phyloP scores from a whole-genome alignment of 1,140 invertebrate genomes.

The Anastrepha obliqua region DNA sequence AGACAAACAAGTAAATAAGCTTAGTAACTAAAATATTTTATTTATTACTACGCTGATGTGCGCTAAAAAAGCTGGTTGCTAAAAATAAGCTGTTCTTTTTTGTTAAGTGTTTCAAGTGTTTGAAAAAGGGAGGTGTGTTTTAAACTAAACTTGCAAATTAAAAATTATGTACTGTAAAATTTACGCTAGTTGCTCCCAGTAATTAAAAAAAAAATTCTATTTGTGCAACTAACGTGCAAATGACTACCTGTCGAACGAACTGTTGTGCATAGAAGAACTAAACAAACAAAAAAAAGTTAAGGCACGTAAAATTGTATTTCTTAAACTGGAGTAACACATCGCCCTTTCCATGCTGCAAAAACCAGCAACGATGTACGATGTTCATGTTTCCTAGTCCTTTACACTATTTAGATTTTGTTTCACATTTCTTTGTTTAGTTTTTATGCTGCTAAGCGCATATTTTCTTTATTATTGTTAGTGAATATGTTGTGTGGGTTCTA shows the following conservation, averaged over 20 bases:
- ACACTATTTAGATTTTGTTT: constrained; percentile 6
- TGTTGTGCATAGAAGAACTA: too few species aligned
- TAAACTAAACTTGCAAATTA: neutral
- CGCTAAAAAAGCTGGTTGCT: neutral
- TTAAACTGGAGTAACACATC: neutral
- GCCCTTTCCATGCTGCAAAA: neutral
- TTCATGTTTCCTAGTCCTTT: constrained; percentile 50
- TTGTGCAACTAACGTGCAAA: too few species aligned
- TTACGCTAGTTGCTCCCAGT: neutral
- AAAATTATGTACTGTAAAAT: neutral
- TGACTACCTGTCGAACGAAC: too few species aligned
- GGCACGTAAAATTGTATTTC: too few species aligned
- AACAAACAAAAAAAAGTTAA: too few species aligned
- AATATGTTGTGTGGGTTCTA: neutral
- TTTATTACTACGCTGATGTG: constrained; percentile 51
- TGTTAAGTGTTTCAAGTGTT: too few species aligned
- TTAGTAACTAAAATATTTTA: constrained; percentile 57
- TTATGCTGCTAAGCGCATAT: neutral
- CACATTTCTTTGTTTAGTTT: constrained; percentile 1
- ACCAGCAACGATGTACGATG: neutral
- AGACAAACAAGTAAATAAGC: constrained; percentile 9
- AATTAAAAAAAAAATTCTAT: neutral
- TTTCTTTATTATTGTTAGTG: neutral
- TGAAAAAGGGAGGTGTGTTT: neutral
- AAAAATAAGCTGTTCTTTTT: neutral